Base-by-base conservation (phyloP, 1,140 invertebrate genomes). In the Littorina saxatilis region DNA sequence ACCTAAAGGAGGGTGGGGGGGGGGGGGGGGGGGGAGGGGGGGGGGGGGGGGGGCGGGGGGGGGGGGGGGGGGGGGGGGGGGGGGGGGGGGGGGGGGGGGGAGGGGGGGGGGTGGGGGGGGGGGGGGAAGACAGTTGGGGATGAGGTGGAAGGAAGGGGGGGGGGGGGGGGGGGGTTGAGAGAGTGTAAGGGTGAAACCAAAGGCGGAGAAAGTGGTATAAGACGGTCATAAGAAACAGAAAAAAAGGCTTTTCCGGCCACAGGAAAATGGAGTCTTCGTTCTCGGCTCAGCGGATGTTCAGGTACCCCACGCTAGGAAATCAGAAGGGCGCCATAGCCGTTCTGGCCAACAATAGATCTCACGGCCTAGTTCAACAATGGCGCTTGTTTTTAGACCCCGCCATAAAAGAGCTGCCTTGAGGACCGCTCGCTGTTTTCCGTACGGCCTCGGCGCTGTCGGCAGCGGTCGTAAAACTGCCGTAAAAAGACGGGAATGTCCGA, bases 401-500 rank as follows among this genome's bases (percentile, higher is more conserved):
- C n/a, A 66, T 66, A 66, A 66, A 66, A 66, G 9, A 66, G 29
- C 23, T 32, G 61, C 61, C 61, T 27, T 27, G 61, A 11, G 13
- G 61, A 66, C 61, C 61, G 29, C 61, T 66, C 61, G 61, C 61
- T 66, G 61, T 66, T 66, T 66, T 66, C 61, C 61, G 61, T 66
- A 29, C 23, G 32, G 32, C 23, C 3, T 37, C 43, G 73, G 1
- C 73, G 43, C 73, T 27, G 73, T 75, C 73, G 73, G 73, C 23
- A 52, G 15, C n/a, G 27, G 73, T 52, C 73, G 73, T 75, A 75
- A 75, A 75, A 50, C 20, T 5, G 73, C 13, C 50, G 29, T 47
- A 75, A 75, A 75, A 35, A 27, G 73, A 40, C 73, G 73, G 50
- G 73, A 50, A 75, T 50, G 27, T 29, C 73, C 73, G 73, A 75